Conservation (phyloP, 2,797 vertebrate genomes). For the Antennarius maculatus region DNA sequence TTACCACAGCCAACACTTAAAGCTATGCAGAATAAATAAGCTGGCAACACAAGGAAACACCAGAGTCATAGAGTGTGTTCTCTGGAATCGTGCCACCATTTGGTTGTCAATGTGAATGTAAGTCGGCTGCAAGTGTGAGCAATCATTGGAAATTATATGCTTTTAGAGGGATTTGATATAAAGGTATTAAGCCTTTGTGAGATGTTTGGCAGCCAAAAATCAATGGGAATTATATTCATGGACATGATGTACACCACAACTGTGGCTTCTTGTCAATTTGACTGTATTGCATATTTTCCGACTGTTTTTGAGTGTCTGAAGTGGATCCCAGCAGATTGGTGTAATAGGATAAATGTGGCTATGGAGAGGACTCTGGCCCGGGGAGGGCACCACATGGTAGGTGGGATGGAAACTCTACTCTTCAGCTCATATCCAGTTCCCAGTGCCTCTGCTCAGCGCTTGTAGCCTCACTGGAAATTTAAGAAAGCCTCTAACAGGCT, state of each 20-base stretch:
- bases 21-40: slow-evolving; percentile 80
- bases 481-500: slow-evolving; percentile 60
- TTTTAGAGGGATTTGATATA: slow-evolving; percentile 82
- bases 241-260: slow-evolving; percentile 81
- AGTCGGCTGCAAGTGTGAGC: slow-evolving; percentile 81
- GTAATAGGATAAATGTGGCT: slow-evolving; percentile 81
- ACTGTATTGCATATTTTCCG: slow-evolving; percentile 79
- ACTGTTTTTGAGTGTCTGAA: slow-evolving; percentile 73
- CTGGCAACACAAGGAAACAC: slow-evolving; percentile 73
- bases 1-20: slow-evolving; percentile 66
- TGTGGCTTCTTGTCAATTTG: slow-evolving; percentile 73
- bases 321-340: slow-evolving; percentile 77
- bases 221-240: slow-evolving; percentile 72
- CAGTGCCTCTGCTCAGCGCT: slow-evolving; percentile 48
- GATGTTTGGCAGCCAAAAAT: slow-evolving; percentile 72
- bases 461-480: slow-evolving; percentile 66
- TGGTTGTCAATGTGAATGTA: slow-evolving; percentile 74
- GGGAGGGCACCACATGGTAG: slow-evolving; percentile 59
- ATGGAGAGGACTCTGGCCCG: slow-evolving; percentile 53
- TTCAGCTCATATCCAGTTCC: slow-evolving; percentile 54
- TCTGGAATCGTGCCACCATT: slow-evolving; percentile 70
- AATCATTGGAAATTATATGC: slow-evolving; percentile 83
- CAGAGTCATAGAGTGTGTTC: slow-evolving; percentile 70
- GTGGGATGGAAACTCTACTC: slow-evolving; percentile 72
- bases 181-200: slow-evolving; percentile 79